Conservation (phyloP, 1,140 invertebrate genomes). For the Belonocnema kinseyi region DNA sequence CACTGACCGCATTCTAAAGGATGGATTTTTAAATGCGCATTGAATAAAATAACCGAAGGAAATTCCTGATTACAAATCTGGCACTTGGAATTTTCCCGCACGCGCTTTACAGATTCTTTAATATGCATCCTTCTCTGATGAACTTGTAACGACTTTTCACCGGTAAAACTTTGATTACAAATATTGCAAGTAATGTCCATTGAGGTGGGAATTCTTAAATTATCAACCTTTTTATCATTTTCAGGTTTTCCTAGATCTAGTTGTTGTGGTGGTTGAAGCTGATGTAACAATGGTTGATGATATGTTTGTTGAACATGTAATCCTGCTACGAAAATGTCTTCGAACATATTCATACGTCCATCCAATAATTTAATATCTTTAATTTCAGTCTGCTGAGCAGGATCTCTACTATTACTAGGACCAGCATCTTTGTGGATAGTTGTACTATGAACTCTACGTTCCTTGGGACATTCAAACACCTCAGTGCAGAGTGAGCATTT, state of each 20-base stretch:
- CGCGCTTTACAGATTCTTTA: slow-evolving; percentile 62
- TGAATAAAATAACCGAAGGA: slow-evolving; percentile 78
- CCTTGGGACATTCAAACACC: slow-evolving; percentile 80
- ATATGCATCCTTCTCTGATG: slow-evolving; percentile 76
- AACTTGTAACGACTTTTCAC: slow-evolving; percentile 74
- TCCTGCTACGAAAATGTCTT: slow-evolving; percentile 70
- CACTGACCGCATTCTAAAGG: slow-evolving; percentile 87
- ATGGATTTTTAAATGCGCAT: slow-evolving; percentile 84
- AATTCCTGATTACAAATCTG: slow-evolving; percentile 80
- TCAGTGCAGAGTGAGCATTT: slow-evolving; percentile 79
- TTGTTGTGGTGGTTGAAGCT: slow-evolving; percentile 68
- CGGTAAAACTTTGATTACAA: slow-evolving; percentile 67
- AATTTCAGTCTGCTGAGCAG: slow-evolving; percentile 62
- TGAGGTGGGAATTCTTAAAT: slow-evolving; percentile 52
- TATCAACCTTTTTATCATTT: slow-evolving; percentile 64
- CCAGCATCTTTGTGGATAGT: slow-evolving; percentile 74
- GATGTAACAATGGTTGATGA: slow-evolving; percentile 68
- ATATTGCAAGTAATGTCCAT: slow-evolving; percentile 67
- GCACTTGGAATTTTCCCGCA: slow-evolving; percentile 74
- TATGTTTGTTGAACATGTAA: slow-evolving; percentile 68
- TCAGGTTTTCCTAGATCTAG: slow-evolving; percentile 59
- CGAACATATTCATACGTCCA: slow-evolving; percentile 70
- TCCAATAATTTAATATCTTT: slow-evolving; percentile 73
- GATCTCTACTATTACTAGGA: slow-evolving; percentile 68
- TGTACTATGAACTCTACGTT: slow-evolving; percentile 79